phyloP scores from a whole-genome alignment of 2,888 invertebrate species.

The Clunio marinus region DNA sequence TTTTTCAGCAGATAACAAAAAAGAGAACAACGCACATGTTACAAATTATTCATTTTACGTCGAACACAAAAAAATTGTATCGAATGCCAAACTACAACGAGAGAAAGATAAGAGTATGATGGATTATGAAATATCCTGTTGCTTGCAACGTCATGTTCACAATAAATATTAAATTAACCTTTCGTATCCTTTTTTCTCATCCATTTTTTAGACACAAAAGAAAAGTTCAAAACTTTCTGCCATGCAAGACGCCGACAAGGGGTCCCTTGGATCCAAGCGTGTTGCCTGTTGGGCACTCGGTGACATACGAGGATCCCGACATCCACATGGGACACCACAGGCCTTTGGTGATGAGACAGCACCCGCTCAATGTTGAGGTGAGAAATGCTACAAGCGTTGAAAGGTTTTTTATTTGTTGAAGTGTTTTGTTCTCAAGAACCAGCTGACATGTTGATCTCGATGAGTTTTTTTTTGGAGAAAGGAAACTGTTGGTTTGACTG shows the following conservation, averaged over 20 bases:
- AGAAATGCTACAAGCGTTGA: background rate
- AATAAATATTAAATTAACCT: conserved; percentile 20
- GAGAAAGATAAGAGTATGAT: conserved; percentile 11
- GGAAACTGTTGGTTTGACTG: background rate
- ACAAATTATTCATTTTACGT: conserved; percentile 7
- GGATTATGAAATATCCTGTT: conserved; percentile 33
- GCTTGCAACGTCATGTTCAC: background rate
- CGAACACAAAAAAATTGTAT: conserved; percentile 7
- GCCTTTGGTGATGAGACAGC: conserved; percentile 52
- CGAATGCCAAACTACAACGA: background rate
- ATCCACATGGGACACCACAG: conserved; percentile 56
- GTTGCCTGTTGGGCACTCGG: conserved; percentile 54
- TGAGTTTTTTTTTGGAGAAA: too few relatives aligned
- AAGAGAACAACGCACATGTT: conserved; percentile 4
- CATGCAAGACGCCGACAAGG: conserved; percentile 72
- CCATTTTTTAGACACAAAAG: conserved; percentile 70
- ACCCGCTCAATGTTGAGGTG: conserved; percentile 28
- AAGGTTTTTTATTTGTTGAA: too few relatives aligned
- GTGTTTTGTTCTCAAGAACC: too few relatives aligned
- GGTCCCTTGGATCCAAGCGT: conserved; percentile 49
- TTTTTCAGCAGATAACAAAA: background rate
- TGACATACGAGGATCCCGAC: conserved; percentile 75
- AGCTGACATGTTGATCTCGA: too few relatives aligned
- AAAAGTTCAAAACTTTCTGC: conserved; percentile 79
- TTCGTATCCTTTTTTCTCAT: conserved; percentile 30